phyloP scores from a whole-genome alignment of 2,797 vertebrate species.

The Forpus xanthops region DNA sequence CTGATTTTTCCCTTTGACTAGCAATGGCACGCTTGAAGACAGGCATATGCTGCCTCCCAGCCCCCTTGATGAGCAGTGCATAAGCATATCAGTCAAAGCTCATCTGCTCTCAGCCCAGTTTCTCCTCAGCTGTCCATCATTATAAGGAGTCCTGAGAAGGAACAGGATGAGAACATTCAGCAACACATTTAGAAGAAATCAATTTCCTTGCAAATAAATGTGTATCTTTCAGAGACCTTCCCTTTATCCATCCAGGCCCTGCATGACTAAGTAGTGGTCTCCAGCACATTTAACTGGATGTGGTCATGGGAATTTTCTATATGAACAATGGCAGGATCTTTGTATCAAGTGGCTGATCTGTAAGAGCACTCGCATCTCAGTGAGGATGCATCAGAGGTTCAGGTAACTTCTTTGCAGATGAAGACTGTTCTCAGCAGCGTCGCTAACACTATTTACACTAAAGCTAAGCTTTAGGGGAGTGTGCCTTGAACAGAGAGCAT shows the following conservation, averaged over 20 bases:
- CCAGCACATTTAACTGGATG: neutral
- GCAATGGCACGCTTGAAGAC: neutral
- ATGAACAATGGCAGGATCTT: neutral
- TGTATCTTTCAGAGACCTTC: rapidly evolving
- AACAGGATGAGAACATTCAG: neutral
- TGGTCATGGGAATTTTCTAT: neutral
- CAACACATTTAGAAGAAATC: neutral
- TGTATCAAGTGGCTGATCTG: neutral
- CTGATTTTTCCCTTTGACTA: neutral
- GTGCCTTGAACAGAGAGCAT: neutral
- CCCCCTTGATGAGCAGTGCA: neutral
- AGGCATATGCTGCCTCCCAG: neutral
- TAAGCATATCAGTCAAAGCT: neutral
- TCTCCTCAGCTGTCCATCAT: neutral
- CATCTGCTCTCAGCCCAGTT: neutral
- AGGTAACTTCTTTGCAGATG: neutral
- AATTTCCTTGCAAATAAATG: neutral
- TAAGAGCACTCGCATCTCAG: neutral
- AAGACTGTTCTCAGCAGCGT: neutral
- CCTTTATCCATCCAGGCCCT: neutral
- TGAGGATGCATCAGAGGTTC: neutral
- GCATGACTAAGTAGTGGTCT: neutral
- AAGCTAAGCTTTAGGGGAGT: neutral
- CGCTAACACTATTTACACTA: neutral
- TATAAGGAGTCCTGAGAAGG: neutral